Conservation (phyloP, 1,140 invertebrate species). For the Mylabris phalerata region DNA sequence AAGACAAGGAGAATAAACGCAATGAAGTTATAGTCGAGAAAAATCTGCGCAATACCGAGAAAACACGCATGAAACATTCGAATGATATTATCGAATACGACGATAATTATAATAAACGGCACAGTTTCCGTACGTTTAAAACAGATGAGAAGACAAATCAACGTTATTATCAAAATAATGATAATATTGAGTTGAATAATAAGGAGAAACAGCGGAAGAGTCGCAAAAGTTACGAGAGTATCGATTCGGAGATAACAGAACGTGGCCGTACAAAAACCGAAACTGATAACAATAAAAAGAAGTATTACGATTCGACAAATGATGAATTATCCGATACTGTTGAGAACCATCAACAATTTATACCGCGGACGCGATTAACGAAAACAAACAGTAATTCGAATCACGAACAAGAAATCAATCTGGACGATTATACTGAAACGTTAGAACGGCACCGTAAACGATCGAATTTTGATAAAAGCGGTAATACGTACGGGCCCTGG, state of each 20-base stretch:
- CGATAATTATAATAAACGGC: conserved; percentile 15
- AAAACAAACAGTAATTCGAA: conserved; percentile 42
- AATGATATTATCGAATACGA: conserved; percentile 28
- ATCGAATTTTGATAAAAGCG: conserved; percentile 48
- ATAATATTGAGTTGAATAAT: conserved; percentile 46
- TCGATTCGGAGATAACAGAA: conserved; percentile 42
- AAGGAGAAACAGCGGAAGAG: conserved; percentile 44
- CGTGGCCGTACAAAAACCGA: conserved; percentile 42
- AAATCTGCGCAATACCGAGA: conserved; percentile 25
- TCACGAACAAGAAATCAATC: conserved; percentile 37
- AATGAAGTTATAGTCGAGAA: conserved; percentile 22
- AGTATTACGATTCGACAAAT: conserved; percentile 49
- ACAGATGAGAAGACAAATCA: conserved; percentile 31
- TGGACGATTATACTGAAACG: conserved; percentile 44
- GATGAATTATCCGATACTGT: conserved; percentile 50
- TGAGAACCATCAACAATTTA: conserved; percentile 53
- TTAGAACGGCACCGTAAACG: conserved; percentile 42
- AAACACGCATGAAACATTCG: conserved; percentile 14
- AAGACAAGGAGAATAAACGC: conserved; percentile 24
- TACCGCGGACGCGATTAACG: conserved; percentile 64
- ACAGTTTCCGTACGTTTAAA: conserved; percentile 38
- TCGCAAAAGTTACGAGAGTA: conserved; percentile 37
- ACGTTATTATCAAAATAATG: conserved; percentile 42
- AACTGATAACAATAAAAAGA: conserved; percentile 34
- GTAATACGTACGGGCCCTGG: conserved; percentile 77